Base-by-base conservation (phyloP, 1,140 invertebrate genomes). In the Luehdorfia chinensis region DNA sequence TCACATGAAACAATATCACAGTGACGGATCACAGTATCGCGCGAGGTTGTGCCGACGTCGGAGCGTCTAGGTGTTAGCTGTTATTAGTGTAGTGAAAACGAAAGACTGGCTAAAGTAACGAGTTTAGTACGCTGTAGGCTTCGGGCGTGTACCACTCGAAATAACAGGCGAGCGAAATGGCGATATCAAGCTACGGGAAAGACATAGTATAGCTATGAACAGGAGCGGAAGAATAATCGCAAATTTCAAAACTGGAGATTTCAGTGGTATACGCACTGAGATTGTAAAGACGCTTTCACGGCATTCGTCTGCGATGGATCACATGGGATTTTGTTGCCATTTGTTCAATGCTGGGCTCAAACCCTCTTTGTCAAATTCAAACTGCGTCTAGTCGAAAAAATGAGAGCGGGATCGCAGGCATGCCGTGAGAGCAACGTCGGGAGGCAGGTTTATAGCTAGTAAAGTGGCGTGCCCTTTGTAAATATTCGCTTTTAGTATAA, bases 51-150 rank as follows among this genome's bases (percentile, higher is more conserved):
- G 33, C 1, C n/a, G 23, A 28, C 39, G n/a, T n/a, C n/a, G n/a
- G 6, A 13, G 16, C 1, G 14, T n/a, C 14, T 9, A 14, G 19
- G 2, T 2, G 2, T 3, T 2, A 43, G 41, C 44, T 31, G 50
- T 50, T 48, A 41, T 49, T 81, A 74, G 72, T 61, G 66, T 84
- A 80, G 79, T 75, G 76, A 59, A 84, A 84, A 74, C 76, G 79
- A 84, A 84, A 84, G 79, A 84, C 79, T 84, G 79, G 79, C 69
- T 80, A 79, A 77, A 66, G 70, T 75, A 71, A 77, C 57, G 73
- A 59, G 49, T 61, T 18, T 51, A 53, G 44, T 28, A 27, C 51
- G 37, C 23, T 31, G 41, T 47, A 25, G 30, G 14, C 34, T 39
- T 25, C 31, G 15, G 11, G 3, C 21, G 31, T 21, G 14, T 12